Evolutionary conservation across 2,113 vertebrate species (phyloP).

Genomic region (Corythaixoides concolor): DNA sequence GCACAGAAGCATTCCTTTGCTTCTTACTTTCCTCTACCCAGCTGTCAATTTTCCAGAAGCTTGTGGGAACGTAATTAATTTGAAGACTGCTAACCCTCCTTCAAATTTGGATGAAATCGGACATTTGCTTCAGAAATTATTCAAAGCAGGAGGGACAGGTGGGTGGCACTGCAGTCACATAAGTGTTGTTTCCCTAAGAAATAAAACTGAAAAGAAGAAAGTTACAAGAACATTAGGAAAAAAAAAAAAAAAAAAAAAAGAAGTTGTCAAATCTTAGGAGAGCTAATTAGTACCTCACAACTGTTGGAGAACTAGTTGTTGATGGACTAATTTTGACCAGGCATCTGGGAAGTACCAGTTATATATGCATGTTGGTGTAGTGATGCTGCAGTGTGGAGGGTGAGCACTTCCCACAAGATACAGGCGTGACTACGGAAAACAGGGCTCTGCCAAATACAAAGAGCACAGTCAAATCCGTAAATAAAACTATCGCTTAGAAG

Average conservation of each 20-base stretch:
- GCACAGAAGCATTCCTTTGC: background rate
- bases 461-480: background rate
- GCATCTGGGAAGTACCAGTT: background rate
- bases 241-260: background rate
- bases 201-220: background rate
- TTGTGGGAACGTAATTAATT: background rate
- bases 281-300: constrained; percentile 1
- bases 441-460: background rate
- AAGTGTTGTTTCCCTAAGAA: background rate
- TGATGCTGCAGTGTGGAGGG: background rate
- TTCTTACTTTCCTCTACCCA: background rate
- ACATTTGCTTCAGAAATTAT: background rate
- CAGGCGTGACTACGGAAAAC: fast-evolving
- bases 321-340: background rate
- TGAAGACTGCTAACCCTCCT: background rate
- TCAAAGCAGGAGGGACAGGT: background rate
- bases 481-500: background rate
- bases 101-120: background rate
- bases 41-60: background rate
- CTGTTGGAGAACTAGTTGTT: background rate
- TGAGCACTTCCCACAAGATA: background rate
- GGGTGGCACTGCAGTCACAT: background rate
- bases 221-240: background rate
- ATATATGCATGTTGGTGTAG: background rate
- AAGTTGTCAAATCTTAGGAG: background rate